Evolutionary conservation across 1,140 invertebrate genomes (phyloP), one percentile per base, ranked within the genome.

Genomic region (Drosophila sucinea): DNA sequence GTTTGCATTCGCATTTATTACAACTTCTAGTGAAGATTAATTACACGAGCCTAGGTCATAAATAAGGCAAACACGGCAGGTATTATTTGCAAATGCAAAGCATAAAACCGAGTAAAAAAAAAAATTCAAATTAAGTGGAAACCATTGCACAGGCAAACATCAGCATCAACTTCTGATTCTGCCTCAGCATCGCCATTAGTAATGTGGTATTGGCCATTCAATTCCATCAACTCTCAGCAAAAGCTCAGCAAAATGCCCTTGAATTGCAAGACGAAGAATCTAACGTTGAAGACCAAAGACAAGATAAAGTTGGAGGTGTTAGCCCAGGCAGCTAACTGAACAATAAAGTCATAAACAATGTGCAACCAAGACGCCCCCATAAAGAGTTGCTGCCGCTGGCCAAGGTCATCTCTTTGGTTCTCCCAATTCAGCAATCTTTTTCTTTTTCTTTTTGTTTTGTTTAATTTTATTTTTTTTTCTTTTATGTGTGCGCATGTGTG

Each of bases 321-420:
- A 58, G 44, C 44, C 44, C 23, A 27, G 25, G 30, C 69, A 83
- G 38, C 69, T 25, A 51, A 35, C 30, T 80, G 70, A 87, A 87
- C 84, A 87, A 87, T 87, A 74, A 75, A 87, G 73, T 78, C 84
- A 77, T 87, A 87, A 87, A 87, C 84, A 89, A 89, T 87, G 84
- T 84, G 80, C 80, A 84, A 70, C 80, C 83, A 71, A 86, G 70
- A 77, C 68, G 77, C 68, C 79, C 77, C 82, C 44, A 51, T 51
- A 27, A 77, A 56, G 44, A 64, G 70, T n/a, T 73, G 44, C 8
- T 27, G 44, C 23, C 65, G 60, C 57, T 65, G 41, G n/a, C 41
- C 66, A 77, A 74, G 75, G 75, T 74, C 71, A 74, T 40, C 30
- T 25, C 32, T 41, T 30, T 66, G 64, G 51, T 70, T 70, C 68